These are phyloP conservation scores for Rutilus rutilus DNA, from an alignment of 2,113 vertebrate species.

Conservation along the genomic window DNA sequence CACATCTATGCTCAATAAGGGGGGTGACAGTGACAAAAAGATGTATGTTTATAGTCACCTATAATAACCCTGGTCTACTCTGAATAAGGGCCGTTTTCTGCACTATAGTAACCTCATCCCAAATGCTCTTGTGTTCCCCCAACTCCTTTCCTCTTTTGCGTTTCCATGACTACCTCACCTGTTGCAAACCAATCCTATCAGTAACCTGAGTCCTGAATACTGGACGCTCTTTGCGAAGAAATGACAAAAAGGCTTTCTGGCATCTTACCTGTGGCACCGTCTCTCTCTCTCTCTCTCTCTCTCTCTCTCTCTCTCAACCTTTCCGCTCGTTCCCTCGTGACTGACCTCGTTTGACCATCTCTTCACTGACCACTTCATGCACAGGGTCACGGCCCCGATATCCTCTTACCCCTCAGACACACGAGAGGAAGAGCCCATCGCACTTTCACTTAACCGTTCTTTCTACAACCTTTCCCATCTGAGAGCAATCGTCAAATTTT, in stretches of 20 bases:
- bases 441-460: neutral
- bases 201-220: conserved; percentile 32
- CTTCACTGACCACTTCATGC: conserved; percentile 16
- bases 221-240: neutral
- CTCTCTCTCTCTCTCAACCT: conserved; percentile 19
- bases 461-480: neutral
- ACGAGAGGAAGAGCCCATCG: neutral
- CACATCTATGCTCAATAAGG: too few relatives aligned
- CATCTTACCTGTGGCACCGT: neutral
- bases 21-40: neutral
- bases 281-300: conserved; percentile 7
- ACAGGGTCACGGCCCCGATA: conserved; percentile 17
- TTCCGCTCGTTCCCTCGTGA: neutral
- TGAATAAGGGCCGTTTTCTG: neutral
- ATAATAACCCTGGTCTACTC: neutral
- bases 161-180: conserved; percentile 34
- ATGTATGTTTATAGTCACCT: neutral
- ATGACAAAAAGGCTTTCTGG: conserved; percentile 23
- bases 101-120: conserved; percentile 24
- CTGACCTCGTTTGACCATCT: conserved; percentile 23
- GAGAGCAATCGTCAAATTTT: too few relatives aligned
- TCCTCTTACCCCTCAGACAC: conserved; percentile 19
- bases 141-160: neutral
- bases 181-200: conserved; percentile 44
- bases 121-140: neutral